Evolutionary conservation across 37 sponge, comb jelly and placozoan species (phyloP), one percentile per base, ranked within the genome.

Genomic region (Oscarella lobularis): DNA sequence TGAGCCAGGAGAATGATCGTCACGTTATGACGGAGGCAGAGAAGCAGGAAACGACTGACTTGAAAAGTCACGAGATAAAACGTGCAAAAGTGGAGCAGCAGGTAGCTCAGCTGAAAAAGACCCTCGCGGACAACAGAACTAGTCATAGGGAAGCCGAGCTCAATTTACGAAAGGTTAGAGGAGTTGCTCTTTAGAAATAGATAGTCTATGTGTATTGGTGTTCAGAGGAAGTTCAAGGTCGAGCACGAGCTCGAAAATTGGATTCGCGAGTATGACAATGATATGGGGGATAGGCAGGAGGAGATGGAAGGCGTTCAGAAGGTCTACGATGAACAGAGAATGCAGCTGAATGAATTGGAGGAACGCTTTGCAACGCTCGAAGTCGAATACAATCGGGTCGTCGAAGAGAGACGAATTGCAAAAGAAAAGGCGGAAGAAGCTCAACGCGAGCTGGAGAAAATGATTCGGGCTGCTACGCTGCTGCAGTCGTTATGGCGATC

Each of bases 231-330:
- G 34, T 86, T 87, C 65, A 89, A 89, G 68, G 78, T 86, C 6
- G 97, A 96, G 41, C 77, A 81, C 71, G 97, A 92, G 66, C 78
- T 91, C 5, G 97, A 96, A 35, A 96, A 88, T 54, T 96, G 97
- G 97, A 92, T 96, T 40, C 77, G 82, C 33, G 88, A 89, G 36
- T 96, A 96, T 66, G 97, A 96, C 66, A 35, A 69, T 70, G 97
- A 96, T 32, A 89, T 96, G 87, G 92, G 88, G 31, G 90, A 87
- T 39, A 77, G 87, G 54, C 97, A 96, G 87, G 93, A 84, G 2
- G 72, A 67, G 31, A 39, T 93, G 29, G 94, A 93, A 55, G 71
- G 75, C 38, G 67, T 89, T 27, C 68, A 87, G 20, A 31, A 40
- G 2, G 83, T 89, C 3, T 89, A 81, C 66, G 74, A 74, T 1